Base-by-base conservation (phyloP, 2,113 vertebrate genomes). In the Mustela nigripes region DNA sequence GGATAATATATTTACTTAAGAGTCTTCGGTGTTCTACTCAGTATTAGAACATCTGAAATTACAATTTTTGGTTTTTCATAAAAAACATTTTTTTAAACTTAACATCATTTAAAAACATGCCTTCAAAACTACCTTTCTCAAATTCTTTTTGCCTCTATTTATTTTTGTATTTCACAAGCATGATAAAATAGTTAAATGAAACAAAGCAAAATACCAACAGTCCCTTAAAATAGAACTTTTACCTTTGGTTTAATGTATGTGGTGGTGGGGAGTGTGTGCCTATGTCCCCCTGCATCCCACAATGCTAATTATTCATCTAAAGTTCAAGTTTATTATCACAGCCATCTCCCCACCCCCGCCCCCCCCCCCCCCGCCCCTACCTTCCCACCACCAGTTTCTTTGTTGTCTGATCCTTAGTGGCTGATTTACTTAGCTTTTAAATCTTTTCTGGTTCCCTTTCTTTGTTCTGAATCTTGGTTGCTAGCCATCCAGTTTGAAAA, bases 401-500 rank as follows among this genome's bases (percentile, higher is more conserved):
- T 96, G 36, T 65, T 67, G 73, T 85, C 81, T 83, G 36, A 60
- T 82, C 62, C 53, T 89, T 53, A 36, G 60, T 45, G 21, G 5
- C 91, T 97, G 79, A 94, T 50, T 39, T 79, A 84, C 71, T 94
- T 60, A 62, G 50, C 39, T 80, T 95, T 97, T 81, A 45, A 56
- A 36, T 91, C 31, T 82, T 86, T 22, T 79, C n/a, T 91, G 39
- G 39, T 24, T 92, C 26, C 56, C 58, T 76, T 91, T 95, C n/a
- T 58, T 31, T 78, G 48, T 89, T 65, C 67, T 90, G 0, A 79
- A 84, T 89, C 82, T 85, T 50, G 21, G 1, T 81, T 58, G 79
- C 62, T 96, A 76, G 24, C 92, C 21, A 48, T 90, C 94, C 42
- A 84, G 33, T 96, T 95, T 88, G 96, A 97, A 93, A 97, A 91